These are phyloP conservation scores for Ceriagrion tenellum DNA, from an alignment of 2,888 invertebrate species.

Conservation along the genomic window DNA sequence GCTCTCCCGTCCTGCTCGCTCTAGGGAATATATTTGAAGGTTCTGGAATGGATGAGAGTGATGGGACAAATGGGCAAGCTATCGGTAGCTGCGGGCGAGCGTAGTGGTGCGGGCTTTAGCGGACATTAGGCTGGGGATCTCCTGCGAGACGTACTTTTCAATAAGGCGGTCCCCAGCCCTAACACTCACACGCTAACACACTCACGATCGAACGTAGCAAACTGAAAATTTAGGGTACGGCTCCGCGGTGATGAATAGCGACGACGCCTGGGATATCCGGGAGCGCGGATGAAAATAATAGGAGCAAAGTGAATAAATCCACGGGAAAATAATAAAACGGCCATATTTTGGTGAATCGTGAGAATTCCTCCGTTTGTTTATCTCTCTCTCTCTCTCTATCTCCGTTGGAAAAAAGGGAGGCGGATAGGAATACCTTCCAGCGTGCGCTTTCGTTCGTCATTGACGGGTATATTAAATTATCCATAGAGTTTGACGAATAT, in stretches of 20 bases:
- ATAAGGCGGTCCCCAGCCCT: neutral
- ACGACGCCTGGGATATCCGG: neutral
- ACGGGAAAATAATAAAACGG: neutral
- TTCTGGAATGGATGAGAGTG: neutral
- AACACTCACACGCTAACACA: no score
- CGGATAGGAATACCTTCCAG: neutral
- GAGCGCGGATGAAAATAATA: neutral
- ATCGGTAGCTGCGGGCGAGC: neutral
- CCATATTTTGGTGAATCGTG: neutral
- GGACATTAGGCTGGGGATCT: neutral
- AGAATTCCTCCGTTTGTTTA: neutral
- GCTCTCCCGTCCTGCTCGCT: neutral
- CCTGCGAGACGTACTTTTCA: slow-evolving; percentile 23
- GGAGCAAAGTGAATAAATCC: neutral
- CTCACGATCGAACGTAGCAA: neutral
- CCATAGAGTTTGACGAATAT: neutral
- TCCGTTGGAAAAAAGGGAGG: neutral
- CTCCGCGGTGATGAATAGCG: neutral
- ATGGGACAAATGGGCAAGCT: neutral
- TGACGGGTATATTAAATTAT: neutral
- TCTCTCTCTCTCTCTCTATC: neutral
- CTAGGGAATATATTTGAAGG: slow-evolving; percentile 11
- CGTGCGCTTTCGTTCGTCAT: neutral
- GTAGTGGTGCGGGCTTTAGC: neutral
- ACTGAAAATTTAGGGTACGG: neutral